Conservation (phyloP, 1,140 invertebrate species). For the Palaemon carinicauda region DNA sequence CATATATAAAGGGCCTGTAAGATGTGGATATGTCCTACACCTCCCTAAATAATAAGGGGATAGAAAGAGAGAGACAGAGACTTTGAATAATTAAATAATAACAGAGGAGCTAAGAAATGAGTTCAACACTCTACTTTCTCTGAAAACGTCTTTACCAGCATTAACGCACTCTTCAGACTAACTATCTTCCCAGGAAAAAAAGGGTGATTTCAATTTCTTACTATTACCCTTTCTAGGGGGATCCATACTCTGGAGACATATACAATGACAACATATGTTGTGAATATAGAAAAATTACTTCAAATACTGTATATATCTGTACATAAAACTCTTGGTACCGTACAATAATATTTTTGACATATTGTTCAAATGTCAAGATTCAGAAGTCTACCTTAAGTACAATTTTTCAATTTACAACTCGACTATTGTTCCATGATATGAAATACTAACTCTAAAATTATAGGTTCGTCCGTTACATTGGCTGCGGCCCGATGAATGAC, state of each 20-base stretch:
- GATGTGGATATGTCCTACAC: too few relatives aligned
- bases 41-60: neutral
- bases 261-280: neutral
- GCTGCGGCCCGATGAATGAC: conserved; percentile 77
- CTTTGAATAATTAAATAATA: neutral
- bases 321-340: neutral
- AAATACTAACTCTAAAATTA: conserved; percentile 79
- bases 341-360: neutral
- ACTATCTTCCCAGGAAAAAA: too few relatives aligned
- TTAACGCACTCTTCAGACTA: too few relatives aligned
- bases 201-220: too few relatives aligned
- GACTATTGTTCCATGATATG: conserved; percentile 66
- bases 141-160: neutral
- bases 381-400: neutral
- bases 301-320: neutral
- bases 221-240: too few relatives aligned
- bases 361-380: neutral
- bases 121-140: neutral
- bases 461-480: conserved; percentile 70
- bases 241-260: too few relatives aligned
- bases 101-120: neutral
- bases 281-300: neutral
- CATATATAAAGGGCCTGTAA: too few relatives aligned
- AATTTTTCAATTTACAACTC: neutral
- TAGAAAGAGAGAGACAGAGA: neutral